phyloP scores from a whole-genome alignment of 2,888 invertebrate species.

The Malachius bipustulatus region DNA sequence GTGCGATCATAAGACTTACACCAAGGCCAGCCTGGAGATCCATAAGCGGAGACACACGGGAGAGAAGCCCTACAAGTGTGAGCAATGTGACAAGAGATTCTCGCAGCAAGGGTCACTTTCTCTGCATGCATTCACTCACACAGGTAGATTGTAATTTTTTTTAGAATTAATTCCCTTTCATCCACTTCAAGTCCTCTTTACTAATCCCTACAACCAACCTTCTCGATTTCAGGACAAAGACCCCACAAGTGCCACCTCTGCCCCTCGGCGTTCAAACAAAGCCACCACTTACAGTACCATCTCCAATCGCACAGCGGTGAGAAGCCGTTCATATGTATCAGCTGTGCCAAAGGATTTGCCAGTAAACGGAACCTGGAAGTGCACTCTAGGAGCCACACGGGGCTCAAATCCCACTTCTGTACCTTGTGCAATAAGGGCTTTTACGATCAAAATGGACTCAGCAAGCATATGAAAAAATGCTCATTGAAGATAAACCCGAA shows the following conservation, averaged over 20 bases:
- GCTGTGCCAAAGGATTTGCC: constrained; percentile 26
- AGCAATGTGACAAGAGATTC: constrained; percentile 28
- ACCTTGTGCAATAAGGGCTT: constrained; percentile 26
- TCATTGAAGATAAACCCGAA: too few species aligned
- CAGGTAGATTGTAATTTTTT: background rate
- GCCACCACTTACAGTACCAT: constrained; percentile 18
- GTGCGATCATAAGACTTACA: background rate
- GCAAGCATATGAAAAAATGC: constrained; percentile 1
- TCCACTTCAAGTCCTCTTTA: too few species aligned
- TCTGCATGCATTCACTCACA: background rate
- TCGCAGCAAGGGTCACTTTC: constrained; percentile 20
- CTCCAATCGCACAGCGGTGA: constrained; percentile 30
- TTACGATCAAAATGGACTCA: constrained; percentile 17
- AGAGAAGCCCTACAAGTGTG: constrained; percentile 27
- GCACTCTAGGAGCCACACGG: constrained; percentile 28
- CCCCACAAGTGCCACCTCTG: constrained; percentile 2
- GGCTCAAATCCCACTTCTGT: constrained; percentile 26
- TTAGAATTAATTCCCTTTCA: too few species aligned
- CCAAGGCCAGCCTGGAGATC: constrained; percentile 20
- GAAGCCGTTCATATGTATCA: constrained; percentile 26
- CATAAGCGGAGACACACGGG: constrained; percentile 29
- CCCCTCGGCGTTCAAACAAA: constrained; percentile 1
- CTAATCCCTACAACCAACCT: too few species aligned
- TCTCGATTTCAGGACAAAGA: background rate
- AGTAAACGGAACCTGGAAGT: constrained; percentile 30